These are phyloP conservation scores for Galeopsomyia nigrocyanea DNA, from an alignment of 2,888 invertebrate genomes.

Conservation along the genomic window DNA sequence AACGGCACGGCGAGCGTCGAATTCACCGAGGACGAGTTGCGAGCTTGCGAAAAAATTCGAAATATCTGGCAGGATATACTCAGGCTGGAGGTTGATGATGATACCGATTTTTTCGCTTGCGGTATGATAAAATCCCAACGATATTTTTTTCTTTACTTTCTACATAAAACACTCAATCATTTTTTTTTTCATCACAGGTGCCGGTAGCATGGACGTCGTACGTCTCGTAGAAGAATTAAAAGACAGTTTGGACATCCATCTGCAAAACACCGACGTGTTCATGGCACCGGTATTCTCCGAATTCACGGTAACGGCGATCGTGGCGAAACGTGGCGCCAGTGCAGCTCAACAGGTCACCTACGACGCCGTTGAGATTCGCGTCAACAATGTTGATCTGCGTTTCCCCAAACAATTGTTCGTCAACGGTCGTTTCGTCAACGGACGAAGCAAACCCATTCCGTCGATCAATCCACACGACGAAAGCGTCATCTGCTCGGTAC, in stretches of 20 bases:
- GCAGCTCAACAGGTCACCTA: slow-evolving; percentile 74
- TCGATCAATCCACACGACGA: slow-evolving; percentile 89
- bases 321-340: slow-evolving; percentile 73
- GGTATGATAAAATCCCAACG: slow-evolving; percentile 11
- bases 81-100: slow-evolving; percentile 77
- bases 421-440: slow-evolving; percentile 89
- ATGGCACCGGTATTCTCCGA: slow-evolving; percentile 92
- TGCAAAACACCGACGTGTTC: slow-evolving; percentile 92
- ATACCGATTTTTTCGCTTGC: slow-evolving; percentile 88
- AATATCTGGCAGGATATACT: slow-evolving; percentile 89
- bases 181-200: slow-evolving; percentile 73
- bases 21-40: slow-evolving; percentile 81
- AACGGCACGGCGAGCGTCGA: slow-evolving; percentile 72
- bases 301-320: slow-evolving; percentile 79
- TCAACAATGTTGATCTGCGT: slow-evolving; percentile 86
- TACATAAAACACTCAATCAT: too few relatives aligned
- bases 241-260: slow-evolving; percentile 80
- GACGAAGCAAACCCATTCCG: slow-evolving; percentile 75
- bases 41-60: slow-evolving; percentile 75
- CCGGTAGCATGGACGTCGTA: slow-evolving; percentile 98
- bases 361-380: slow-evolving; percentile 81
- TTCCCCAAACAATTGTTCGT: slow-evolving; percentile 94
- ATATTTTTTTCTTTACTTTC: not conserved
- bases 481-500: slow-evolving; percentile 80
- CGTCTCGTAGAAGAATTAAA: slow-evolving; percentile 93